These are phyloP conservation scores for Mellilla xanthometata DNA, from an alignment of 2,888 invertebrate genomes.

Conservation along the genomic window DNA sequence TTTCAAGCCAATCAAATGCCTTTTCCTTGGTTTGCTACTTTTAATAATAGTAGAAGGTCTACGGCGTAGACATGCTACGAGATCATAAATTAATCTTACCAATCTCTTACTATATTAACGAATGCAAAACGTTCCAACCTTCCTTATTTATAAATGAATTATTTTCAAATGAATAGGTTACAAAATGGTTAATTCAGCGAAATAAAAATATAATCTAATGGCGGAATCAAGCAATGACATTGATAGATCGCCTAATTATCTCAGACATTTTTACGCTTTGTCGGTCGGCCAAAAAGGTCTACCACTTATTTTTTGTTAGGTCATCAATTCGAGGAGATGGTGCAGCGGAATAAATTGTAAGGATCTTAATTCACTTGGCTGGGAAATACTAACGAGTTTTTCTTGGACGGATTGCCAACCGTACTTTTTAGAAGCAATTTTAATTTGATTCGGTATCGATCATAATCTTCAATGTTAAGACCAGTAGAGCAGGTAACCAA, in stretches of 20 bases:
- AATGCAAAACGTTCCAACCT: no score
- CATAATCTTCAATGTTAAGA: no score
- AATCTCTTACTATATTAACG: no score
- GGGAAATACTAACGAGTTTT: no score
- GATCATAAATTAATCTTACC: background rate
- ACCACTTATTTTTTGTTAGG: constrained; percentile 28
- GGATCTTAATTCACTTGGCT: background rate
- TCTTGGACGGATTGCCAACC: no score
- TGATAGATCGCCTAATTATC: constrained; percentile 50
- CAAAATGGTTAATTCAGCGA: constrained; percentile 7
- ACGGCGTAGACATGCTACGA: constrained; percentile 9
- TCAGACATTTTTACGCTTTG: constrained; percentile 45
- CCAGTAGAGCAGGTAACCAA: no score
- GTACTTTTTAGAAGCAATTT: no score
- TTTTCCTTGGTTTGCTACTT: no score
- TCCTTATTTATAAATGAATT: no score
- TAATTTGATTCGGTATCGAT: no score
- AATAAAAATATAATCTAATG: constrained; percentile 31
- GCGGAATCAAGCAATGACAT: constrained; percentile 41
- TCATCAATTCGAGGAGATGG: constrained; percentile 26
- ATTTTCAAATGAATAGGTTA: constrained; percentile 12
- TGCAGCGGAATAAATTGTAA: constrained; percentile 12
- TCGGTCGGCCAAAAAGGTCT: constrained; percentile 26
- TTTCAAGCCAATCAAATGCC: no score
- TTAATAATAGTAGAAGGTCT: no score